Conservation (phyloP, 2,113 vertebrate genomes). For the Ptilonorhynchus violaceus region DNA sequence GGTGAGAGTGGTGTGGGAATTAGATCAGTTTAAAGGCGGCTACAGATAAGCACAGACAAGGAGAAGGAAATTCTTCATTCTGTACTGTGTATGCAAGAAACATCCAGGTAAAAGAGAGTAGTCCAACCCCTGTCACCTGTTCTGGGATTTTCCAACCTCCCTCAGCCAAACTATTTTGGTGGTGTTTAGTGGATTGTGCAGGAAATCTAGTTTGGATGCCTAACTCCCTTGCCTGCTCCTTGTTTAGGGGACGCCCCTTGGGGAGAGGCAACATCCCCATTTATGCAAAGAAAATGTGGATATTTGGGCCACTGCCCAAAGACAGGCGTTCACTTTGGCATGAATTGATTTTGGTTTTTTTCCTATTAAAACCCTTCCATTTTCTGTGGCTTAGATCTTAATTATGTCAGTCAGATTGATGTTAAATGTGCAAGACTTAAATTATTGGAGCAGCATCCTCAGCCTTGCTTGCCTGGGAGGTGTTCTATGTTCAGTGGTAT, state of each 20-base stretch:
- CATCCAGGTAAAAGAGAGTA: fast-evolving
- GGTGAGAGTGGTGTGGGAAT: neutral
- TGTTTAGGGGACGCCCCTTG: fast-evolving
- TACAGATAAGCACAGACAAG: neutral
- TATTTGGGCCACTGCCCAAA: neutral
- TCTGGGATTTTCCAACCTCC: neutral
- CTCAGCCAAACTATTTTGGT: neutral
- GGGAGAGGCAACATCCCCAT: neutral
- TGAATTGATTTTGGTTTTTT: neutral
- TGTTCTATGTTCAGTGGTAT: neutral
- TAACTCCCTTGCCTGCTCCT: neutral
- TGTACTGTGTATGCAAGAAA: neutral
- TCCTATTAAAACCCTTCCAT: neutral
- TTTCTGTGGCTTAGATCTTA: neutral
- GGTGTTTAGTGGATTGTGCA: neutral
- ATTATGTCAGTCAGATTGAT: neutral
- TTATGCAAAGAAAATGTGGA: neutral
- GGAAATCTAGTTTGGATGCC: neutral
- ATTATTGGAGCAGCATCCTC: neutral
- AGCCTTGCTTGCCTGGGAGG: neutral
- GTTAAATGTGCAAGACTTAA: neutral
- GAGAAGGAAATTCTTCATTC: neutral
- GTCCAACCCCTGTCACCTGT: too few species aligned
- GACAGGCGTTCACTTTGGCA: neutral
- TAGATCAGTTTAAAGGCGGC: neutral